These are phyloP conservation scores for Sphaerodactylus townsendi DNA, from an alignment of 2,113 vertebrate genomes.

Conservation along the genomic window DNA sequence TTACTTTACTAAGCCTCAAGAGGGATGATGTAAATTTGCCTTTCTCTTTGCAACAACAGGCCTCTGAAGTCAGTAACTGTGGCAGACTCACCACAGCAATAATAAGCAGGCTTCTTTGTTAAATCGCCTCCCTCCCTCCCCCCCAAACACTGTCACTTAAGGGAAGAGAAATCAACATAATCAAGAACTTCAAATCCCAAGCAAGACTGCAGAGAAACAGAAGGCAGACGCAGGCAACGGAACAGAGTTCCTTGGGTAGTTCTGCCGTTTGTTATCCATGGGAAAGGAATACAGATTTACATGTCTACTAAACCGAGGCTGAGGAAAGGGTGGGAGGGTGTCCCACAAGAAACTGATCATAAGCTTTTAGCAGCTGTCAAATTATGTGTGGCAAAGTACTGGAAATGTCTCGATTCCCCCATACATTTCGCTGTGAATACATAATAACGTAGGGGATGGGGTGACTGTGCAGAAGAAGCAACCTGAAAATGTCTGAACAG, in stretches of 20 bases:
- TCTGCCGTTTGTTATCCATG: neutral
- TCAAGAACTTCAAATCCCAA: conserved; percentile 5
- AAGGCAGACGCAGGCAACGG: neutral
- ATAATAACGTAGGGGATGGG: neutral
- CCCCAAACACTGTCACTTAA: neutral
- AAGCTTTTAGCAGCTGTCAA: neutral
- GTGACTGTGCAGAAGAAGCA: neutral
- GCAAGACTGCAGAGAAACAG: neutral
- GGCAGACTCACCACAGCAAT: conserved; percentile 42
- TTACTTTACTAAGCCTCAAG: conserved; percentile 46
- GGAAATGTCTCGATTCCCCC: neutral
- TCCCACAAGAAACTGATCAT: neutral
- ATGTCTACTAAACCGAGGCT: neutral
- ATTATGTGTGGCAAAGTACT: neutral
- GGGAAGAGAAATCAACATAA: neutral
- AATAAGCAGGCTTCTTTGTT: conserved; percentile 39
- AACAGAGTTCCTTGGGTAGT: neutral
- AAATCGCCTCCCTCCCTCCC: conserved; percentile 10
- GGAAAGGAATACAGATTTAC: neutral
- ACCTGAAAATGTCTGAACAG: neutral
- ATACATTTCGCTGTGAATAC: neutral
- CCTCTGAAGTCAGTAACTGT: conserved; percentile 53
- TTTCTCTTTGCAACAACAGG: conserved; percentile 58
- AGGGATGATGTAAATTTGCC: conserved; percentile 60
- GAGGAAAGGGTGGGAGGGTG: neutral